Percentiles rank a stretch among this genome's conserved stretches.
Conservation (phyloP, 2,113 vertebrate genomes). For the Oryzias melastigma region DNA sequence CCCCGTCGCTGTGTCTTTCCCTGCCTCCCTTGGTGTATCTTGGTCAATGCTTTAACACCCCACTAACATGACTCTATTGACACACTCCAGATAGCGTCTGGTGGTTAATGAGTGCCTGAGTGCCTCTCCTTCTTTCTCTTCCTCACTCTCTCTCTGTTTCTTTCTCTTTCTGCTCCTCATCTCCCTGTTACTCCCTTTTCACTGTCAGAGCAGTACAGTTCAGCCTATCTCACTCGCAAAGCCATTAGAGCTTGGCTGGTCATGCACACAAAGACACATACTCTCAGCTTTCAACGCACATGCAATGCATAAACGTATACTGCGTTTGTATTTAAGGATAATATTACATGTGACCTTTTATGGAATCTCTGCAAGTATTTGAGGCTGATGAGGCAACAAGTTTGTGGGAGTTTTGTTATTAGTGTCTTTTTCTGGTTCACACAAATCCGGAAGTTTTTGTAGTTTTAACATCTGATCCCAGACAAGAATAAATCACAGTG, state of each 20-base stretch:
- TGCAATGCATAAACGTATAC: not conserved
- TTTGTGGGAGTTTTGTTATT: slow-evolving; percentile 7
- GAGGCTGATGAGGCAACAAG: slow-evolving; percentile 19
- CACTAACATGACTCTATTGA: slow-evolving; percentile 86
- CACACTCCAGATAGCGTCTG: slow-evolving; percentile 86
- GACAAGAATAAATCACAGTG: slow-evolving; percentile 54
- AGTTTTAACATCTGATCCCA: slow-evolving; percentile 62
- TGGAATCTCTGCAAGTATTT: not conserved
- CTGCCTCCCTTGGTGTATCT: slow-evolving; percentile 62
- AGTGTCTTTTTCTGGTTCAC: slow-evolving; percentile 16
- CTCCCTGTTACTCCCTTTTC: slow-evolving; percentile 71
- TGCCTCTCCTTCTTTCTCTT: slow-evolving; percentile 70
- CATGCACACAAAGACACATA: slow-evolving; percentile 17
- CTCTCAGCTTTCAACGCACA: slow-evolving; percentile 4
- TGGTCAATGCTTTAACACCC: slow-evolving; percentile 82
- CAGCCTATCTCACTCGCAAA: slow-evolving; percentile 62
- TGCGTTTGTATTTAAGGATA: not conserved
- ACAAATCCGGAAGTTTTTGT: slow-evolving; percentile 60
- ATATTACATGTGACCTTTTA: not conserved
- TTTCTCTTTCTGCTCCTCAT: slow-evolving; percentile 73
- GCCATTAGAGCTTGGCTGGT: slow-evolving; percentile 54
- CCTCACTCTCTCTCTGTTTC: slow-evolving; percentile 53
- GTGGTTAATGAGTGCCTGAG: slow-evolving; percentile 88
- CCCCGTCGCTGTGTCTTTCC: slow-evolving; percentile 34
- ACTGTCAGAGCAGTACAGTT: slow-evolving; percentile 63